Evolutionary conservation across 2,888 invertebrate species (phyloP), one percentile per base, ranked within the genome.

Genomic region (Troides aeacus): DNA sequence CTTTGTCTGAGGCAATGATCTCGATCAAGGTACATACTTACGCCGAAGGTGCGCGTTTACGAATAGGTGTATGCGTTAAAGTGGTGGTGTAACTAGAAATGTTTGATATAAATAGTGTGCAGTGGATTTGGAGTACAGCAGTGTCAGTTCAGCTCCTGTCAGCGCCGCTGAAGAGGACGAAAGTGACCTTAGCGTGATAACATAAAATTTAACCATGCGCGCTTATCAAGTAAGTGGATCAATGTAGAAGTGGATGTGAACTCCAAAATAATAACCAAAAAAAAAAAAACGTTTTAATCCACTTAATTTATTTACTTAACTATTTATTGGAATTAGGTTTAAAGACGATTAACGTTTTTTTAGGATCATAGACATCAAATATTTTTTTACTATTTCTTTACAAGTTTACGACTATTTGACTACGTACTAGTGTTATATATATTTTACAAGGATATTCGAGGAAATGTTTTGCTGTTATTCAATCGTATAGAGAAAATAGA

Each of bases 121-220:
- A 75, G 69, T 71, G 69, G 71, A 71, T 68, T 70, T 71, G 70
- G 72, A 73, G 74, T 73, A 78, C 77, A 82, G 71, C 86, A 89
- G 89, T 87, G 87, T 89, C 87, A 93, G 91, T 93, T 92, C 89
- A 74, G 78, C 81, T 92, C 90, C 90, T 90, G 91, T 90, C 90
- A 81, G 84, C 81, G 71, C 39, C 70, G 84, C 87, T 86, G 90
- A 92, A 92, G 89, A 92, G 90, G 92, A 89, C 84, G 90, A 89
- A 91, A 93, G 92, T 92, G 90, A 88, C 84, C 75, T 72, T 73
- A 69, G 64, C 76, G 73, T 75, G 69, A 72, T 74, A 73, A 58
- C 57, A 58, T 58, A 10, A 58, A 21, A 64, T 69, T 70, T 73
- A 74, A 62, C 70, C 81, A 93, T 93, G 93, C 87, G 84, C 82